phyloP scores from a whole-genome alignment of 2,797 vertebrate genomes.

The Mus caroli region DNA sequence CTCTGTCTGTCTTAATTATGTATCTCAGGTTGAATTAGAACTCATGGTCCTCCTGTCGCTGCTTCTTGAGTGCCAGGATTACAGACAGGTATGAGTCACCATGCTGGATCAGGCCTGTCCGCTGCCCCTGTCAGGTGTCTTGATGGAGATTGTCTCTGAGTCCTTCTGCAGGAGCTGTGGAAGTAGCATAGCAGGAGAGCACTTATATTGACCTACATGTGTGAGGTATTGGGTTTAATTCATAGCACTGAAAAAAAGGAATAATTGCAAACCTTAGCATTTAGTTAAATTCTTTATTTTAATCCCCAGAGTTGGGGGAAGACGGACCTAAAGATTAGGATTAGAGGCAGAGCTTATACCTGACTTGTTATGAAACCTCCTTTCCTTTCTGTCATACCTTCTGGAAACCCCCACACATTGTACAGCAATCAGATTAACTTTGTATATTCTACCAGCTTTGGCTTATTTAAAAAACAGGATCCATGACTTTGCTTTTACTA shows the following conservation, averaged over 20 bases:
- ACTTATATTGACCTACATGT: not conserved
- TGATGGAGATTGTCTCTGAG: not conserved
- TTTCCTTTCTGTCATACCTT: constrained; percentile 27
- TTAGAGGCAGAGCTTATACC: not conserved
- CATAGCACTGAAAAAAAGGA: not conserved
- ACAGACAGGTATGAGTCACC: not conserved
- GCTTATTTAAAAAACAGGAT: constrained; percentile 23
- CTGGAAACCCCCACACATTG: not conserved
- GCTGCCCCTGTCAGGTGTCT: not conserved
- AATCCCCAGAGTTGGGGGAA: not conserved
- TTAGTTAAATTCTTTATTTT: constrained; percentile 35
- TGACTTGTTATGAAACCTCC: constrained; percentile 22
- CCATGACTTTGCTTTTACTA: constrained; percentile 16
- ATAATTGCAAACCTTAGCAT: not conserved
- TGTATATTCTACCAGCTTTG: constrained; percentile 7
- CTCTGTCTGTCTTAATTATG: not conserved
- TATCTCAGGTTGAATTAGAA: not conserved
- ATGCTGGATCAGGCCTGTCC: not conserved
- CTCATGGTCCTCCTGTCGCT: not conserved
- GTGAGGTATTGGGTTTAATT: not conserved
- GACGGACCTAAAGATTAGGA: constrained; percentile 11
- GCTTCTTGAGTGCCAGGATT: not conserved
- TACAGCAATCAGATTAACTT: constrained; percentile 42
- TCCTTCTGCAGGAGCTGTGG: not conserved
- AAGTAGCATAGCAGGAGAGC: not conserved